Evolutionary conservation across 2,888 invertebrate genomes (phyloP).

Genomic region (Chrysodeixis includens): DNA sequence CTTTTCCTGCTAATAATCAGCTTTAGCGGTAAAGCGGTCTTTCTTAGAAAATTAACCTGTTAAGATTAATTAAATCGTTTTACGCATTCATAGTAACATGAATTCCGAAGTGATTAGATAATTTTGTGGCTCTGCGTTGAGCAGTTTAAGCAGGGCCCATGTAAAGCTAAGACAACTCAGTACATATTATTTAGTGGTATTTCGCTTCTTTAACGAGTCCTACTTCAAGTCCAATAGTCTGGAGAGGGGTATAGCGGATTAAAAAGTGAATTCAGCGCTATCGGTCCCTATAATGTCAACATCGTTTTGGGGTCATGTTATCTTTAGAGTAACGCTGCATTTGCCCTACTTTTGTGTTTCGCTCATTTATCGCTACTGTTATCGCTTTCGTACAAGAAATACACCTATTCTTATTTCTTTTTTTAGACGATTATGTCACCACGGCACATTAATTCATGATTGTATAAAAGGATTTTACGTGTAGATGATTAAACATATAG

Average conservation of each 20-base stretch:
- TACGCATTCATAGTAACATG: too few species aligned
- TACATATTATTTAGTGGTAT: too few species aligned
- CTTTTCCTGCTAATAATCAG: too few species aligned
- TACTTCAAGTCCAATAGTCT: too few species aligned
- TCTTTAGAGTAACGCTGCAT: constrained; percentile 25
- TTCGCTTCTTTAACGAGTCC: too few species aligned
- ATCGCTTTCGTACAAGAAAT: constrained; percentile 36
- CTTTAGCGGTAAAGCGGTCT: too few species aligned
- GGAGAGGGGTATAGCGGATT: background rate
- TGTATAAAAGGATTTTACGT: background rate
- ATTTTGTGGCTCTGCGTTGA: too few species aligned
- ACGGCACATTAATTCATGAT: background rate
- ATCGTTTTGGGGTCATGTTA: constrained; percentile 50
- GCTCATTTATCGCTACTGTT: constrained; percentile 45
- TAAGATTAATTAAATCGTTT: too few species aligned
- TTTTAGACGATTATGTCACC: background rate
- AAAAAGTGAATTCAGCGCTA: constrained; percentile 42
- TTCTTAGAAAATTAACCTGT: too few species aligned
- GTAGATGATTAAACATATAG: background rate
- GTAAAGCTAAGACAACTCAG: too few species aligned
- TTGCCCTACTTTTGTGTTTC: constrained; percentile 46
- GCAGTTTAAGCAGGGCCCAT: too few species aligned
- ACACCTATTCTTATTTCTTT: background rate
- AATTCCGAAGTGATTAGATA: too few species aligned
- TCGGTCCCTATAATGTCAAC: constrained; percentile 49